Evolutionary conservation across 2,113 vertebrate genomes (phyloP).

Genomic region (Oenanthe melanoleuca): DNA sequence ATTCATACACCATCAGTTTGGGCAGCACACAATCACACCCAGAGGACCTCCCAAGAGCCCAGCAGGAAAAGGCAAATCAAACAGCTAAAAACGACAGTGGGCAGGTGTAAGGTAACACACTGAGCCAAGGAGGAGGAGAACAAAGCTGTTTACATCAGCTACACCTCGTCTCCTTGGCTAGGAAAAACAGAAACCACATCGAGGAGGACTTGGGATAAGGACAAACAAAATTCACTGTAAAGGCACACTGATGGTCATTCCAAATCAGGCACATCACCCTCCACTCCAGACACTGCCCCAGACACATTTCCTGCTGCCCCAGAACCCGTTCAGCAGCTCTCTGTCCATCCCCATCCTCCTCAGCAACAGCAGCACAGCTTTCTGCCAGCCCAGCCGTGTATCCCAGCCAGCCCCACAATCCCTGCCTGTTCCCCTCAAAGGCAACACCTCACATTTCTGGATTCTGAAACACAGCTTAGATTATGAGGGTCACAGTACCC

Average conservation of each 20-base stretch:
- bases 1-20: neutral
- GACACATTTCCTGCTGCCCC: neutral
- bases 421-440: neutral
- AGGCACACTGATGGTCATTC: neutral
- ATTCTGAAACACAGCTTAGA: neutral
- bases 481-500: neutral
- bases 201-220: neutral
- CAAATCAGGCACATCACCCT: neutral
- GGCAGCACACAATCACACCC: neutral
- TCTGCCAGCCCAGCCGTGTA: neutral
- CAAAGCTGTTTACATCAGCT: neutral
- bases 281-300: neutral
- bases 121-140: neutral
- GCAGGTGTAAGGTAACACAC: neutral
- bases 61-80: neutral
- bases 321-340: neutral
- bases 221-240: too few relatives aligned
- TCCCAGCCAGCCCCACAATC: neutral
- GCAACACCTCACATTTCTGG: too few relatives aligned
- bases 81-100: neutral
- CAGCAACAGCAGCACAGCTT: neutral
- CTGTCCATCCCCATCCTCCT: neutral
- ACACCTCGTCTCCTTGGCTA: neutral
- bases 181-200: fast-evolving
- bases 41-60: neutral